Evolutionary conservation across 64 coral and sea anemone species (phyloP), one percentile per base, ranked within the genome.

Genomic region (Anthopleura sola): DNA sequence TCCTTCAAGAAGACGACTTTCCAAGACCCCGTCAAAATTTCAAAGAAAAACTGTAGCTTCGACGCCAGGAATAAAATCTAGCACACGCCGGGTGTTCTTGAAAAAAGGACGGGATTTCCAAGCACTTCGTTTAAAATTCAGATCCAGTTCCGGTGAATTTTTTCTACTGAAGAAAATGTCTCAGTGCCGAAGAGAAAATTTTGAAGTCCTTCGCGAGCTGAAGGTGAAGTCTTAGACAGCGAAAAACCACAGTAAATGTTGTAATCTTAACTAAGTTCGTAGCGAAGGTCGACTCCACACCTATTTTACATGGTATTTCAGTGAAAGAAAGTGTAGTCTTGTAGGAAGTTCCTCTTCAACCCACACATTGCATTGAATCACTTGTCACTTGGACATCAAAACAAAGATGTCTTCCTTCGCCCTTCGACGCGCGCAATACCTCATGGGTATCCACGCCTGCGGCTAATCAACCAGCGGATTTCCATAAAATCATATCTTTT

Each of bases 331-430:
- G 38, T 23, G 76, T 48, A 79, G 76, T 79, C 36, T 79, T 6
- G 5, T 20, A 44, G 76, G 76, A 79, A 79, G 20, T 79, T 28
- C 76, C 31, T 44, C 37, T 48, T 79, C 76, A 79, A 79, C 76
- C 76, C 76, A 79, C 76, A 23, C 76, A 79, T 79, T 38, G 7
- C 37, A 79, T 28, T 38, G 44, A 48, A 48, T 48, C 37, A 79
- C 76, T 79, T 79, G 76, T 79, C 76, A 79, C 39, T 78, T 79
- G 34, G 36, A 18, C 3, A 79, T 79, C 76, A 38, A 44, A 79
- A 38, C 44, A 38, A 79, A 79, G 44, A 79, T 48, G 44, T 79
- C 37, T 79, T 48, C 44, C 44, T 40, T 40, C 16, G 76, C 76
- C 76, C 76, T 79, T 26, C 37, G 8, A 79, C 5, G 36, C 37